phyloP scores from a whole-genome alignment of 2,797 vertebrate genomes.

The Arrhamphus sclerolepis region DNA sequence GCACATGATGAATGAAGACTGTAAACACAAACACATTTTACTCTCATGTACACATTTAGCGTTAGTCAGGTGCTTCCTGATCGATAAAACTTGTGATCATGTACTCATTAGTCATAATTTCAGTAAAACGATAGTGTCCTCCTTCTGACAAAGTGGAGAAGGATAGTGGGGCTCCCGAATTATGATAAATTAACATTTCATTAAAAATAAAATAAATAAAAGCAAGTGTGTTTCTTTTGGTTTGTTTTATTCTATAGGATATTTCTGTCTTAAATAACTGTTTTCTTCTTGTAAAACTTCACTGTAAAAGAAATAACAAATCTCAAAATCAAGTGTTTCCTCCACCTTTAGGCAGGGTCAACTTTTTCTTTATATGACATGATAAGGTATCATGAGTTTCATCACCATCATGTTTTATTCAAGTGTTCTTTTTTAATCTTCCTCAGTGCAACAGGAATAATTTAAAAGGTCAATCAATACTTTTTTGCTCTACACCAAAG shows the following conservation, averaged over 20 bases:
- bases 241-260: not conserved
- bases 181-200: not conserved
- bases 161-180: not conserved
- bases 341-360: conserved; percentile 5
- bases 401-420: conserved; percentile 63
- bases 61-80: conserved; percentile 37
- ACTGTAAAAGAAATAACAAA: not conserved
- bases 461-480: conserved; percentile 66
- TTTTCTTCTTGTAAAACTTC: not conserved
- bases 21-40: conserved; percentile 46
- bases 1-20: conserved; percentile 51
- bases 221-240: not conserved
- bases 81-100: conserved; percentile 56
- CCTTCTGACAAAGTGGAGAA: conserved; percentile 24
- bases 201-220: not conserved
- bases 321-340: not conserved
- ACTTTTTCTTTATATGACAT: conserved; percentile 41
- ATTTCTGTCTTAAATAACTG: not conserved
- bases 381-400: conserved; percentile 39
- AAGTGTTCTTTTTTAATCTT: conserved; percentile 61
- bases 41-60: conserved; percentile 34
- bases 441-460: conserved; percentile 55
- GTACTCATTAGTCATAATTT: conserved; percentile 54
- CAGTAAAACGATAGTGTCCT: conserved; percentile 26
- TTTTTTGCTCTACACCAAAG: conserved; percentile 38